Evolutionary conservation across 2,113 vertebrate genomes (phyloP).

Genomic region (Mormyrus iriodes): DNA sequence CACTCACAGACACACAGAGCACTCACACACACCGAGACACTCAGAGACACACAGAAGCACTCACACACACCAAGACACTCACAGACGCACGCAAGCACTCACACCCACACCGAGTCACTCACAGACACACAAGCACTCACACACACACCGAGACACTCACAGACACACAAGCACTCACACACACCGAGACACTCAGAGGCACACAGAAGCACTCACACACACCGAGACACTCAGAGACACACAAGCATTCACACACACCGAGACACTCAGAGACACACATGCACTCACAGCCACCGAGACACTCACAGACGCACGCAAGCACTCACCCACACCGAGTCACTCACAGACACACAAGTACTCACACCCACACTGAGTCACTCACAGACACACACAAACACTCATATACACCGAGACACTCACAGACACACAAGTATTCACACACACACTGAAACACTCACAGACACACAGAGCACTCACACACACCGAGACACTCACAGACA

Average conservation of each 20-base stretch:
- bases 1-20: neutral
- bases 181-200: neutral
- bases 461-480: neutral
- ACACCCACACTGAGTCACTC: neutral
- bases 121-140: slow-evolving; percentile 14
- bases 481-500: neutral
- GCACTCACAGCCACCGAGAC: neutral
- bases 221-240: neutral
- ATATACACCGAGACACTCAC: neutral
- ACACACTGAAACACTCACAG: neutral
- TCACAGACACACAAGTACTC: neutral
- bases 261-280: neutral
- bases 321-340: neutral
- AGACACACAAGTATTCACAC: neutral
- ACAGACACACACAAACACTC: neutral
- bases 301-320: neutral
- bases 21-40: neutral
- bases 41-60: slow-evolving; percentile 1
- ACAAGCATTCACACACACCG: neutral
- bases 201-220: neutral
- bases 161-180: neutral
- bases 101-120: neutral
- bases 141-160: neutral
- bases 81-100: neutral
- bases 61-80: slow-evolving; percentile 8